A percentile compares a stretch with the other conserved stretches of the same genome.
Evolutionary conservation across 2,888 invertebrate genomes (phyloP).

Genomic region (Ariolimax columbianus): DNA sequence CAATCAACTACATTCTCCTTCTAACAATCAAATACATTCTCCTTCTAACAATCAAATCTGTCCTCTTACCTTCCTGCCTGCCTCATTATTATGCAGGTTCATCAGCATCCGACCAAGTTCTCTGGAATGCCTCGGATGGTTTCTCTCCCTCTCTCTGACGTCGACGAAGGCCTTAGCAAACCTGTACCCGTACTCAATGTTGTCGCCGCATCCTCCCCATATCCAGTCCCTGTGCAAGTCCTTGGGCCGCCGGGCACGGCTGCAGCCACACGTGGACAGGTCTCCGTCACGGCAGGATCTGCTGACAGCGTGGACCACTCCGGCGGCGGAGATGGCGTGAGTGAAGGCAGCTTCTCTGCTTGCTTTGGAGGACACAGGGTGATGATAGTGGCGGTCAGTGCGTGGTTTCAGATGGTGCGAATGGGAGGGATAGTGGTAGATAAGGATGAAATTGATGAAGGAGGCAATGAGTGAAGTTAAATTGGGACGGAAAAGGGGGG

Average conservation of each 20-base stretch:
- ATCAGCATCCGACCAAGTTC: constrained; percentile 92
- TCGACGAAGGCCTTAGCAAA: constrained; percentile 97
- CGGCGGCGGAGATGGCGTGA: constrained; percentile 82
- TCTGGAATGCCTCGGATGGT: constrained; percentile 88
- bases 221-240: constrained; percentile 94
- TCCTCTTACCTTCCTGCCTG: constrained; percentile 91
- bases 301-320: constrained; percentile 91
- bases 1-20: no score
- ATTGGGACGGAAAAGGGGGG: no score
- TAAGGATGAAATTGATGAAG: no score
- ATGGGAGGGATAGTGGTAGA: no score
- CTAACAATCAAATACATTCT: no score
- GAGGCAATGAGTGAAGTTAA: no score
- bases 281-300: constrained; percentile 94
- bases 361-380: constrained; percentile 72
- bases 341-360: constrained; percentile 82
- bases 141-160: constrained; percentile 87
- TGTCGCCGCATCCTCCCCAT: constrained; percentile 99
- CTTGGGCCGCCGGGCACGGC: constrained; percentile 88
- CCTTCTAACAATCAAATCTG: no score
- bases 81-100: constrained; percentile 99
- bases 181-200: constrained; percentile 90
- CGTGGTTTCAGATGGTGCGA: no score
- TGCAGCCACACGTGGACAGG: constrained; percentile 93
- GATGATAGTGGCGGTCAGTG: no score